These are phyloP conservation scores for Caerostris extrusa DNA, from an alignment of 1,140 invertebrate genomes.

Conservation along the genomic window DNA sequence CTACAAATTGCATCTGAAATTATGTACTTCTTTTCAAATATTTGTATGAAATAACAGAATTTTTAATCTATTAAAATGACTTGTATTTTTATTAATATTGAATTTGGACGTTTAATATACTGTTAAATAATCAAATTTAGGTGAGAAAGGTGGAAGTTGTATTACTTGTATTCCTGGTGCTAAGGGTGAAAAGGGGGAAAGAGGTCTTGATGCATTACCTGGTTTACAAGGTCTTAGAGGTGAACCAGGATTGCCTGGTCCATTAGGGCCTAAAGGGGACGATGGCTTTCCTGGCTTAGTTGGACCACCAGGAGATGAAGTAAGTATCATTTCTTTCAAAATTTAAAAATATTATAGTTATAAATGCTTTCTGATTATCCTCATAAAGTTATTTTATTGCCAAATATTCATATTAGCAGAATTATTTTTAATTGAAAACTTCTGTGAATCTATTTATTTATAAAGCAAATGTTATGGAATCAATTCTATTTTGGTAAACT, in stretches of 20 bases:
- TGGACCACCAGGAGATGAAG: conserved; percentile 83
- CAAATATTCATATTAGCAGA: too few species aligned
- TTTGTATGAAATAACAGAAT: not conserved
- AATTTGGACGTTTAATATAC: too few species aligned
- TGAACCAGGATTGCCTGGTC: conserved; percentile 79
- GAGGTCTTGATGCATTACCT: conserved; percentile 84
- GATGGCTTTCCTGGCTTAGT: conserved; percentile 80
- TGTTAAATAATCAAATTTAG: conserved; percentile 81
- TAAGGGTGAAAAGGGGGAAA: conserved; percentile 81
- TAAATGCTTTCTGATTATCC: too few species aligned
- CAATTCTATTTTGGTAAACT: too few species aligned
- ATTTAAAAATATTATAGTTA: too few species aligned
- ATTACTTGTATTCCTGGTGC: conserved; percentile 87
- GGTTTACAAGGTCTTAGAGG: conserved; percentile 83
- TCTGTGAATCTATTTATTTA: too few species aligned
- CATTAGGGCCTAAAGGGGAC: conserved; percentile 82
- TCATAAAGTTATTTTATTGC: too few species aligned
- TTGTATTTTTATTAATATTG: too few species aligned
- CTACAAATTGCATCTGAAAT: not conserved
- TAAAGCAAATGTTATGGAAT: too few species aligned
- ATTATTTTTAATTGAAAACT: too few species aligned
- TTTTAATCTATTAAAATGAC: not conserved
- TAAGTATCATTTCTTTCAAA: conserved; percentile 26
- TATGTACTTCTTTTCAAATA: not conserved
- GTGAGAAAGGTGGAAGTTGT: conserved; percentile 89